phyloP scores from a whole-genome alignment of 2,113 vertebrate genomes.

The Chrysemys picta region DNA sequence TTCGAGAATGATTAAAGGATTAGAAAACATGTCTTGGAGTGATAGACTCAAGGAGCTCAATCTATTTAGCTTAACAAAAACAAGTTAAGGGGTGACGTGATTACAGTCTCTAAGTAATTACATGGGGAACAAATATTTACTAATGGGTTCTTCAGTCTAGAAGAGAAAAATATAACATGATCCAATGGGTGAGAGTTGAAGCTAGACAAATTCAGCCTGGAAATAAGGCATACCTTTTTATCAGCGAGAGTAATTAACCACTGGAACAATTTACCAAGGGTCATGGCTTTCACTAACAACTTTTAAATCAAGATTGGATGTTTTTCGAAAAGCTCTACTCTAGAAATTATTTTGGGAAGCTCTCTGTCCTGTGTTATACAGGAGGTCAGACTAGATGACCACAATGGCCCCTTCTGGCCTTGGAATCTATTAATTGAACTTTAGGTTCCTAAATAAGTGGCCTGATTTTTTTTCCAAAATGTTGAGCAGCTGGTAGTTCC shows the following conservation, averaged over 20 bases:
- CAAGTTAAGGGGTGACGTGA: not conserved
- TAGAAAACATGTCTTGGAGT: not conserved
- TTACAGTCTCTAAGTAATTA: not conserved
- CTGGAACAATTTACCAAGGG: not conserved
- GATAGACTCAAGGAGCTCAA: not conserved
- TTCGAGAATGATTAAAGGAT: not conserved
- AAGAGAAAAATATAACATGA: not conserved
- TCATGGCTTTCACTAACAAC: not conserved
- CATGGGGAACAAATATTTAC: not conserved
- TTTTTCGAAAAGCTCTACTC: not conserved
- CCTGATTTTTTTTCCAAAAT: slow-evolving; percentile 30
- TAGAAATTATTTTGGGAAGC: not conserved
- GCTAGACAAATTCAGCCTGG: not conserved
- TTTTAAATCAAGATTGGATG: not conserved
- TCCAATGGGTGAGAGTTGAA: not conserved
- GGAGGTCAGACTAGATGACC: not conserved
- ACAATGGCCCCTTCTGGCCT: not conserved
- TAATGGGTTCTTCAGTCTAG: not conserved
- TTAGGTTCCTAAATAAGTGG: slow-evolving; percentile 28
- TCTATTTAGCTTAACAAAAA: not conserved
- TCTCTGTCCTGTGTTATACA: not conserved
- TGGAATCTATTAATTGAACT: not conserved
- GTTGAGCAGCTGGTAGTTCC: slow-evolving; percentile 30
- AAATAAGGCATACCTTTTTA: not conserved
- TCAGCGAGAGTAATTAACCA: not conserved